Percentiles rank a stretch among this genome's conserved stretches.
Evolutionary conservation across 2,113 vertebrate genomes (phyloP).

Genomic region (Lophius piscatorius): DNA sequence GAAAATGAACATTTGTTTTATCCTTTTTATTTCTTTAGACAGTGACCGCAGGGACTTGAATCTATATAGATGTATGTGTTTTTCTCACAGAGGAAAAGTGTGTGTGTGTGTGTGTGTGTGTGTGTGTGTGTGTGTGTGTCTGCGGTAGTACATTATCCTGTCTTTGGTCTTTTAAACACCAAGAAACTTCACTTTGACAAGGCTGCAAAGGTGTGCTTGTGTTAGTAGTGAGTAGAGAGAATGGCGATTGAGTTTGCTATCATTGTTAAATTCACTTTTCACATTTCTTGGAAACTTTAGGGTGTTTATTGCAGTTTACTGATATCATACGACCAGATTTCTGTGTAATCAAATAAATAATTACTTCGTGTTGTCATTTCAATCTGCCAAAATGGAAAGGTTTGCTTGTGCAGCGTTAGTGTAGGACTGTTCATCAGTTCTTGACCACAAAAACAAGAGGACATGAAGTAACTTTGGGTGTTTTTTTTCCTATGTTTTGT

Average conservation of each 20-base stretch:
- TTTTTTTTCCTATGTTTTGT: conserved; percentile 22
- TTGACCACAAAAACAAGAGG: conserved; percentile 1
- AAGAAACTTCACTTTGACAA: conserved; percentile 60
- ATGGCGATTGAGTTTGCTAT: no score
- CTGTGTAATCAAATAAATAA: neutral
- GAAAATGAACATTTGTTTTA: no score
- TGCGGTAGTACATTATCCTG: no score
- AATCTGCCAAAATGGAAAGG: neutral
- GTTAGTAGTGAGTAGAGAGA: neutral
- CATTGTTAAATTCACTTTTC: no score
- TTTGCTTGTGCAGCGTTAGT: neutral
- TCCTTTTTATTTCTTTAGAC: no score
- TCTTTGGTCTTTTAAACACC: no score
- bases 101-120: no score
- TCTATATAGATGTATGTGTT: conserved; percentile 6
- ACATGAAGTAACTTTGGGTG: neutral
- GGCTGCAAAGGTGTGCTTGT: neutral
- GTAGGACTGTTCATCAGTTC: no score
- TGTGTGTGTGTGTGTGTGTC: no score
- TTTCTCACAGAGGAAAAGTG: no score
- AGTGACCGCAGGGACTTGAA: conserved; percentile 19
- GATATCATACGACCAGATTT: neutral
- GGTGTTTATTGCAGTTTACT: conserved; percentile 7
- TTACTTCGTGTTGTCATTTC: neutral
- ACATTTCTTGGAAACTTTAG: no score